phyloP scores from a whole-genome alignment of 2,888 invertebrate species.

The Oxyteleia sp. region DNA sequence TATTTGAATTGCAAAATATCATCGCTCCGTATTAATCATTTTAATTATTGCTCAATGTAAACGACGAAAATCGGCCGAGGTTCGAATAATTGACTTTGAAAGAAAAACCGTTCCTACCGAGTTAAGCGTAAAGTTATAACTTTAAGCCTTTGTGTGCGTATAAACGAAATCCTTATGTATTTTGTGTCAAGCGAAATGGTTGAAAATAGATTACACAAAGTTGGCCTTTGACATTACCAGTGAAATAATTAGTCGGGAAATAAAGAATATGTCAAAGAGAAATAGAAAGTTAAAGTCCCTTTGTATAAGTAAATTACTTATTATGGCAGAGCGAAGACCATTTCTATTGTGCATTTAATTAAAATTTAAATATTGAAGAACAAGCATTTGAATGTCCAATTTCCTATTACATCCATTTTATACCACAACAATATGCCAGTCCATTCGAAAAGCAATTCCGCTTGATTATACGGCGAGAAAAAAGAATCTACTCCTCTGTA shows the following conservation, averaged over 20 bases:
- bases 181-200: neutral
- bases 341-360: slow-evolving; percentile 60
- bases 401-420: slow-evolving; percentile 53
- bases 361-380: slow-evolving; percentile 66
- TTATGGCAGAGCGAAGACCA: slow-evolving; percentile 29
- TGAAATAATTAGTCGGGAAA: slow-evolving; percentile 45
- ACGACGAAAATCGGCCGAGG: neutral
- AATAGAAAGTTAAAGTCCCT: slow-evolving; percentile 38
- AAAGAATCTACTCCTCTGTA: slow-evolving; percentile 5
- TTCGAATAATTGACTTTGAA: slow-evolving; percentile 15
- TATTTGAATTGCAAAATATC: slow-evolving; percentile 49
- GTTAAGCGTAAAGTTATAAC: too few relatives aligned
- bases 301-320: slow-evolving; percentile 53
- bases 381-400: slow-evolving; percentile 55
- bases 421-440: slow-evolving; percentile 42
- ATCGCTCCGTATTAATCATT: too few relatives aligned
- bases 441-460: slow-evolving; percentile 15
- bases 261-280: slow-evolving; percentile 45
- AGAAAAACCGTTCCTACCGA: too few relatives aligned
- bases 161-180: too few relatives aligned
- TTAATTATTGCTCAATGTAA: too few relatives aligned
- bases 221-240: slow-evolving; percentile 23
- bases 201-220: slow-evolving; percentile 30
- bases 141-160: too few relatives aligned
- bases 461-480: slow-evolving; percentile 6